These are phyloP conservation scores for Drosophila stalkeri DNA, from an alignment of 2,888 invertebrate species.

Conservation along the genomic window DNA sequence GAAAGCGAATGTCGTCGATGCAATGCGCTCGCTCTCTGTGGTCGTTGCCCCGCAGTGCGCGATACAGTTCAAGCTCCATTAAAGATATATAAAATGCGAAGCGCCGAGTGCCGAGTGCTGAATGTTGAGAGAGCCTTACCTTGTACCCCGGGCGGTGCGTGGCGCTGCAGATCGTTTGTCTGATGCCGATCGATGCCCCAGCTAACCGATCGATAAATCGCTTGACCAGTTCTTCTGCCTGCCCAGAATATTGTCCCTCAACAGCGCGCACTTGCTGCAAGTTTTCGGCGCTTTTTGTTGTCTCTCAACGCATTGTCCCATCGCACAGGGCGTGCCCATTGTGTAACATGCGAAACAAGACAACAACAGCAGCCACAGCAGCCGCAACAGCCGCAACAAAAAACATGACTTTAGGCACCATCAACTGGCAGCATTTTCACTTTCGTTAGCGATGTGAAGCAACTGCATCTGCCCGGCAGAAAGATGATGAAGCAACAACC, in stretches of 20 bases:
- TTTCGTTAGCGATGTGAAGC: slow-evolving; percentile 63
- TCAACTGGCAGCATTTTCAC: slow-evolving; percentile 59
- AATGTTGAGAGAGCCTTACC: slow-evolving; percentile 8
- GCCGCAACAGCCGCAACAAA: neutral
- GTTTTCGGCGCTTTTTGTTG: slow-evolving; percentile 35
- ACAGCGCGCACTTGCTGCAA: slow-evolving; percentile 25
- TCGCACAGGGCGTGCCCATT: slow-evolving; percentile 55
- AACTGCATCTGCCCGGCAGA: slow-evolving; percentile 42
- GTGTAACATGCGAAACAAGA: slow-evolving; percentile 64
- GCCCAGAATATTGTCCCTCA: slow-evolving; percentile 65
- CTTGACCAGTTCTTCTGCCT: slow-evolving; percentile 72
- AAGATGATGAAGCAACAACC: slow-evolving; percentile 22
- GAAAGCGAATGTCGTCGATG: slow-evolving; percentile 75
- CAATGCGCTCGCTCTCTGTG: slow-evolving; percentile 45
- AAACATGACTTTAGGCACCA: slow-evolving; percentile 42
- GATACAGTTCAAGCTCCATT: slow-evolving; percentile 76
- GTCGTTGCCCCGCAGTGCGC: slow-evolving; percentile 64
- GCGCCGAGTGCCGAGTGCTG: slow-evolving; percentile 27
- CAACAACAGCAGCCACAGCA: neutral
- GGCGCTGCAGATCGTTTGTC: slow-evolving; percentile 31
- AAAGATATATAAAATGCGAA: slow-evolving; percentile 43
- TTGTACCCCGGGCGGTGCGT: slow-evolving; percentile 11
- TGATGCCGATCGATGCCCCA: slow-evolving; percentile 26
- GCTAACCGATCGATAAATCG: slow-evolving; percentile 54
- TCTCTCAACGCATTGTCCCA: slow-evolving; percentile 36